phyloP scores from a whole-genome alignment of 2,888 invertebrate species.

The Pilophorus perplexus region DNA sequence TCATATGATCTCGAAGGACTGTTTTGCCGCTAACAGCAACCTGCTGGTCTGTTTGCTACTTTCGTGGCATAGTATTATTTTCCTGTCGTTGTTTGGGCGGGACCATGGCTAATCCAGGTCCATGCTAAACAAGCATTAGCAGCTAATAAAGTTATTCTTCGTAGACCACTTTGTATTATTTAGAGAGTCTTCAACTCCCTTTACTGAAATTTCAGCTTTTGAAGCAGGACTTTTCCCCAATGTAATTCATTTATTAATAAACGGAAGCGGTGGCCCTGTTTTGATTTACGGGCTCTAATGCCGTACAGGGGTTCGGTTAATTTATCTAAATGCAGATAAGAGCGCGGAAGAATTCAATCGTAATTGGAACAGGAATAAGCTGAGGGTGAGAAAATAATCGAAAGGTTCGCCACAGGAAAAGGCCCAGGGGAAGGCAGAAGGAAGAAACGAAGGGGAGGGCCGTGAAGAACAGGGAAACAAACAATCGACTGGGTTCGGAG shows the following conservation, averaged over 20 bases:
- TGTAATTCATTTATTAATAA: no score
- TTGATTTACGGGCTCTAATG: neutral
- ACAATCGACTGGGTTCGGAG: slow-evolving; percentile 35
- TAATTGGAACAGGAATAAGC: neutral
- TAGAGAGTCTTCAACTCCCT: no score
- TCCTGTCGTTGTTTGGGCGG: no score
- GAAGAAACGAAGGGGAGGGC: neutral
- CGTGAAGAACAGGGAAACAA: slow-evolving; percentile 25
- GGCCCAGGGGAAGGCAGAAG: neutral
- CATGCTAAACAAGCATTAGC: no score
- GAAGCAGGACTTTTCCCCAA: neutral
- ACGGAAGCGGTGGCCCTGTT: neutral
- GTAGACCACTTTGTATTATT: no score
- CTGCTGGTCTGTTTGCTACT: no score
- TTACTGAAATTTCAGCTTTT: neutral
- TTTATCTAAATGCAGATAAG: slow-evolving; percentile 7
- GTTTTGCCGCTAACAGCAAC: no score
- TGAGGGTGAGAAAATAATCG: slow-evolving; percentile 17
- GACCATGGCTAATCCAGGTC: no score
- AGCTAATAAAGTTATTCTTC: no score
- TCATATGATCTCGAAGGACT: no score
- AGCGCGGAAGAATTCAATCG: slow-evolving; percentile 9
- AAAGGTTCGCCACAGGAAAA: slow-evolving; percentile 1
- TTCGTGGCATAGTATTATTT: no score
- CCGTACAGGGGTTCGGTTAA: neutral